Base-by-base conservation (phyloP, 1,140 invertebrate species). In the Temnothorax longispinosus region DNA sequence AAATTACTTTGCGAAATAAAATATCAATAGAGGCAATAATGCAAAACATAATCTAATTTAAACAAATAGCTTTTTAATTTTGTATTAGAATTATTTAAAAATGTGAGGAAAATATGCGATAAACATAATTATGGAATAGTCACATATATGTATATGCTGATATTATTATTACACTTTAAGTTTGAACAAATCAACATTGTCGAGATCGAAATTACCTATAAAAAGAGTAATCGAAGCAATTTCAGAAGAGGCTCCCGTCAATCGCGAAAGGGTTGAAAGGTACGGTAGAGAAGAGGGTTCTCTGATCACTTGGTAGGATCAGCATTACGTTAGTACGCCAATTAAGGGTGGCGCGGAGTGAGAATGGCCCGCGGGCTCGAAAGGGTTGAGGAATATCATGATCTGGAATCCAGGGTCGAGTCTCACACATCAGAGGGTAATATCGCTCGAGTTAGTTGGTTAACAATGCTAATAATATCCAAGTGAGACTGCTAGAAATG, bases 401-500 rank as follows among this genome's bases (percentile, higher is more conserved):
- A 92, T 93, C 90, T 90, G 82, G 81, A 87, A 90, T 89, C 80
- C 89, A 88, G 92, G 91, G 93, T 92, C 91, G 90, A 85, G 89
- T 81, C 72, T 91, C 89, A 88, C 90, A 89, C 88, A 87, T 90
- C 81, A 89, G 91, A 92, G 93, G 92, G 91, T 92, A 93, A 91
- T 92, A 94, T 89, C 89, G 90, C 87, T 90, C 86, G 80, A 93
- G 93, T 95, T 93, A 94, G 91, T 94, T 93, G 93, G 93, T 95
- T 95, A 95, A 95, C 93, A 94, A 95, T 94, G 94, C 94, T 95
- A 95, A 95, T 95, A 94, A 94, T 94, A 94, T 93, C 93, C 78
- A 87, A 90, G 89, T 89, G 92, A 87, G 76, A 85, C 64, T 81
- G 47, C 58, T 81, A 90, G 88, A 89, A 50, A 54, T 18, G 35